Conservation (phyloP, 1,140 invertebrate genomes). For the Artemia franciscana region DNA sequence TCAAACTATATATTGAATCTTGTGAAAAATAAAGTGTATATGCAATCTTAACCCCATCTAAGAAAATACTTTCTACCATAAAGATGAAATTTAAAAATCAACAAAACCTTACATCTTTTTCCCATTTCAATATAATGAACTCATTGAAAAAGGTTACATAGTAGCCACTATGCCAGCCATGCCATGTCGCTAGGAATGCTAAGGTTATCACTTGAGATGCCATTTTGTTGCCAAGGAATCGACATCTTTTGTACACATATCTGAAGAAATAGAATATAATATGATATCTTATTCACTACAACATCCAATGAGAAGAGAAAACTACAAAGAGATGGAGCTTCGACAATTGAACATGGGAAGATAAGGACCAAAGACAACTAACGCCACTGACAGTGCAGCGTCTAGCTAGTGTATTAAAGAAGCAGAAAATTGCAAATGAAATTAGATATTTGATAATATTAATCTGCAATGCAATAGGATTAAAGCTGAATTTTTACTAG, state of each 20-base stretch:
- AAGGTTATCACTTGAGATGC: constrained; percentile 58
- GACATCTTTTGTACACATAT: constrained; percentile 70
- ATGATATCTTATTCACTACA: background rate
- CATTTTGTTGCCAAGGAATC: constrained; percentile 63
- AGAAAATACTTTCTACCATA: too few species aligned
- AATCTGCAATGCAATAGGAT: too few species aligned
- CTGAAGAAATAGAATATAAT: constrained; percentile 19
- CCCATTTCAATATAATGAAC: constrained; percentile 61
- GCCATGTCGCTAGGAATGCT: constrained; percentile 73
- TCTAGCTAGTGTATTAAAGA: too few species aligned
- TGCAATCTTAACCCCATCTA: too few species aligned
- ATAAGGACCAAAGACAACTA: background rate
- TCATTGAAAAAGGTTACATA: constrained; percentile 78
- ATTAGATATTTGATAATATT: background rate
- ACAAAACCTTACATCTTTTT: constrained; percentile 46
- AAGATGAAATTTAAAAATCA: too few species aligned
- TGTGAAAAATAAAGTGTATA: too few species aligned
- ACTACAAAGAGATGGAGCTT: background rate
- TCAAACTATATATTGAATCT: constrained; percentile 3
- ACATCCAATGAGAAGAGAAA: constrained; percentile 2
- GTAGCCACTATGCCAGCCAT: constrained; percentile 66
- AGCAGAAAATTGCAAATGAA: background rate
- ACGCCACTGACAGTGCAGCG: too few species aligned
- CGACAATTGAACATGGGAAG: too few species aligned
- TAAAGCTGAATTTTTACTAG: constrained; percentile 2